phyloP scores from a whole-genome alignment of 2,113 vertebrate species.

The Aleadryas rufinucha region DNA sequence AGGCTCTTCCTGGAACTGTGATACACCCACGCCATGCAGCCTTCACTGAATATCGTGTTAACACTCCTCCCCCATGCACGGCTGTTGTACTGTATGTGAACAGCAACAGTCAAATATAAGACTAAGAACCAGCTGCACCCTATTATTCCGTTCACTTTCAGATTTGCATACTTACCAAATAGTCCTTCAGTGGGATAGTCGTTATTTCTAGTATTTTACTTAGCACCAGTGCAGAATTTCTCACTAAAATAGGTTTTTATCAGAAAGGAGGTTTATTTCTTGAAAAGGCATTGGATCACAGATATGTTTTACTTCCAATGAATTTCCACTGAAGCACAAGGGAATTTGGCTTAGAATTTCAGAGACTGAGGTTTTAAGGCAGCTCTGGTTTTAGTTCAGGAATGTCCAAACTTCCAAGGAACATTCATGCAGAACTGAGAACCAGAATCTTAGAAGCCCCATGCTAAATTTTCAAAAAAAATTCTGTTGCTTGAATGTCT shows the following conservation, averaged over 20 bases:
- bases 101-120: constrained; percentile 62
- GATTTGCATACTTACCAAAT: constrained; percentile 57
- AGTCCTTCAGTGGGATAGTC: not conserved
- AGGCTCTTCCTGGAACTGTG: constrained; percentile 66
- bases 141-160: constrained; percentile 50
- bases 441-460: not conserved
- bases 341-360: not conserved
- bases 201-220: constrained; percentile 38
- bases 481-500: not conserved
- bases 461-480: not conserved
- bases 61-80: constrained; percentile 60
- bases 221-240: not conserved
- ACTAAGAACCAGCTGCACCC: constrained; percentile 57
- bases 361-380: not conserved
- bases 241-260: not conserved
- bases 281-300: not conserved
- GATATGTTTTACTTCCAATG: not conserved
- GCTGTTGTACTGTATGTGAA: constrained; percentile 59
- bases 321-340: not conserved
- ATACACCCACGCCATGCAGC: constrained; percentile 62
- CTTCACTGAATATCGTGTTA: constrained; percentile 60
- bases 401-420: not conserved
- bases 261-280: not conserved
- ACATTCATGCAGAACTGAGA: not conserved
- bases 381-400: not conserved